Evolutionary conservation across 1,140 invertebrate genomes (phyloP).

Genomic region (Anagrus nilaparvatae): DNA sequence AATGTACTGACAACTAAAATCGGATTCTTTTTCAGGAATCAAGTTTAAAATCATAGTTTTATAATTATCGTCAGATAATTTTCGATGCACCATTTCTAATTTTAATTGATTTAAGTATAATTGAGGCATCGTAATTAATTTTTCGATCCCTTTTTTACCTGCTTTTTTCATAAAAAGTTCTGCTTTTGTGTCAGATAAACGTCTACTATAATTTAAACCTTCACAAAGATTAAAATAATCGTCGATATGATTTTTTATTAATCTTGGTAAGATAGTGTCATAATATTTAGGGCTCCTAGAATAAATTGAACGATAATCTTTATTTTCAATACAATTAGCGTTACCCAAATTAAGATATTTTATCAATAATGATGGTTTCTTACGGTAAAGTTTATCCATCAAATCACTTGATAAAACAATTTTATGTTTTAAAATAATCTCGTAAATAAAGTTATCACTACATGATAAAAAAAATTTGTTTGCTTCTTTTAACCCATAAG

Average conservation of each 20-base stretch:
- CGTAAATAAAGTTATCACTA: conserved; percentile 16
- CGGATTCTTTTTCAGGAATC: no score
- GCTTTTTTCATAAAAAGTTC: neutral
- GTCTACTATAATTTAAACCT: no score
- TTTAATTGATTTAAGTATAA: no score
- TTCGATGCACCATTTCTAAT: no score
- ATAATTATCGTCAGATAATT: no score
- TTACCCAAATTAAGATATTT: conserved; percentile 22
- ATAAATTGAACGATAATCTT: neutral
- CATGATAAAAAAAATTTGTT: conserved; percentile 18
- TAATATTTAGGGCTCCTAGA: neutral
- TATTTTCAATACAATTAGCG: neutral
- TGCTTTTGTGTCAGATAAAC: no score
- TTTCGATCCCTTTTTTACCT: neutral
- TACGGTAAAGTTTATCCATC: conserved; percentile 17
- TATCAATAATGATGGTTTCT: conserved; percentile 22
- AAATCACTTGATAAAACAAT: conserved; percentile 10
- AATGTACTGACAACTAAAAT: no score
- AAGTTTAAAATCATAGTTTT: no score
- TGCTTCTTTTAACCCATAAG: conserved; percentile 13
- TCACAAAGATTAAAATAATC: conserved; percentile 7
- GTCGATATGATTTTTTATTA: conserved; percentile 11
- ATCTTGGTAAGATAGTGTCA: conserved; percentile 1
- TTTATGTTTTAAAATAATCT: conserved; percentile 4
- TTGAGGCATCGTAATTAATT: no score